phyloP scores from a whole-genome alignment of 35 echinoderm and acorn worm genomes.

The Anneissia japonica region DNA sequence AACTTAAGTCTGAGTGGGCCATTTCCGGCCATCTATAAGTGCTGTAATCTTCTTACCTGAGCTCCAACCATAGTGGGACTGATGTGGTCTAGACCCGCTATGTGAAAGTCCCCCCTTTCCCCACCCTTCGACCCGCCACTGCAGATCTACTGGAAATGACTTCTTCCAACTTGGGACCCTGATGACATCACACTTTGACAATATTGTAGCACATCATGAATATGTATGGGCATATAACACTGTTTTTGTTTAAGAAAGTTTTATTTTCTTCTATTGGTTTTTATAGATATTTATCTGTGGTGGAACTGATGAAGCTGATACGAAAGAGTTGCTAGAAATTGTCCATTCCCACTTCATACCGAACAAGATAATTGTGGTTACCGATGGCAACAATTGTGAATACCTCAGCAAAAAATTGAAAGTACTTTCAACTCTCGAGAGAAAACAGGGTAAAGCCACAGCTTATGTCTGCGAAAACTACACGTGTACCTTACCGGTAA shows the following conservation, averaged over 20 bases:
- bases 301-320: conserved; percentile 38
- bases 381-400: conserved; percentile 46
- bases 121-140: no score
- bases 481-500: conserved; percentile 80
- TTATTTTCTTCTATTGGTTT: not conserved
- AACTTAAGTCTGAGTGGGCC: no score
- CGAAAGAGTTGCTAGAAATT: conserved; percentile 54
- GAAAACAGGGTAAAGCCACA: conserved; percentile 68
- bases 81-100: no score
- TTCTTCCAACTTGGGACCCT: no score
- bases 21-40: no score
- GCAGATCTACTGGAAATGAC: no score
- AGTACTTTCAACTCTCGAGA: conserved; percentile 59
- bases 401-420: conserved; percentile 62
- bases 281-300: conserved; percentile 87
- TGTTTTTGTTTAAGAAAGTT: not conserved
- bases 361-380: conserved; percentile 83
- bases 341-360: conserved; percentile 65
- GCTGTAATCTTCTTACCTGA: no score
- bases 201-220: no score
- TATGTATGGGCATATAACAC: no score
- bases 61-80: no score
- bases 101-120: no score
- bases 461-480: conserved; percentile 94
- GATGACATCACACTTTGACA: no score